phyloP scores from a whole-genome alignment of 2,888 invertebrate species.

The Horisme vitalbata region DNA sequence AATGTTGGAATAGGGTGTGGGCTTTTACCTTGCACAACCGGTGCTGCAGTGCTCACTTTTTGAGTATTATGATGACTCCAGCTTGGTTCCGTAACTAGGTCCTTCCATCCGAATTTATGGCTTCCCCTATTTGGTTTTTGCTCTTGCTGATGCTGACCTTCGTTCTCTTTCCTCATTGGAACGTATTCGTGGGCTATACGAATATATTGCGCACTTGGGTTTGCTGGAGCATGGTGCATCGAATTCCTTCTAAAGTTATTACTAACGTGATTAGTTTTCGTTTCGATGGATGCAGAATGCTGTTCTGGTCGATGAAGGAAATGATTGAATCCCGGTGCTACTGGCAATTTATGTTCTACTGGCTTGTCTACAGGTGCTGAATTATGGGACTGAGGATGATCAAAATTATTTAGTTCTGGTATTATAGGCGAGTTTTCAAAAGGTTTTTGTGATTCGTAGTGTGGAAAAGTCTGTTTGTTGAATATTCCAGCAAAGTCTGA shows the following conservation, averaged over 20 bases:
- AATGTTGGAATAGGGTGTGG: conserved; percentile 51
- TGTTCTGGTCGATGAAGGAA: conserved; percentile 1
- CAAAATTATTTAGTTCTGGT: conserved; percentile 1
- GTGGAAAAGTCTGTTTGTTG: conserved; percentile 14
- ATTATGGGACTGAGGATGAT: conserved; percentile 3
- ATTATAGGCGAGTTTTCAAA: not conserved
- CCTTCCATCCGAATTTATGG: conserved; percentile 46
- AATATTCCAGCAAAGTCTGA: conserved; percentile 31
- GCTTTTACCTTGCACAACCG: not conserved
- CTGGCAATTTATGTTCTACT: not conserved
- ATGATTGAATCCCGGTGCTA: conserved; percentile 4
- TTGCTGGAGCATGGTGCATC: not conserved
- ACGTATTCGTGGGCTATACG: not conserved
- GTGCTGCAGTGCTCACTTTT: conserved; percentile 10
- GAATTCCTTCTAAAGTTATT: conserved; percentile 1
- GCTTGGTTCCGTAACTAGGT: conserved; percentile 24
- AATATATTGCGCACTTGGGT: not conserved
- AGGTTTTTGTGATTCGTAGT: conserved; percentile 10
- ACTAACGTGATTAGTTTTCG: not conserved
- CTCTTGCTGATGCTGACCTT: not conserved
- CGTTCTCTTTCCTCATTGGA: not conserved
- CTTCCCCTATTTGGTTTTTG: conserved; percentile 37
- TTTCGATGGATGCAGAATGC: not conserved
- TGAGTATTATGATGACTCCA: conserved; percentile 7
- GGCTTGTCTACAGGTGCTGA: not conserved